Evolutionary conservation across 2,797 vertebrate genomes (phyloP).

Genomic region (Paratrypauchen microcephalus): DNA sequence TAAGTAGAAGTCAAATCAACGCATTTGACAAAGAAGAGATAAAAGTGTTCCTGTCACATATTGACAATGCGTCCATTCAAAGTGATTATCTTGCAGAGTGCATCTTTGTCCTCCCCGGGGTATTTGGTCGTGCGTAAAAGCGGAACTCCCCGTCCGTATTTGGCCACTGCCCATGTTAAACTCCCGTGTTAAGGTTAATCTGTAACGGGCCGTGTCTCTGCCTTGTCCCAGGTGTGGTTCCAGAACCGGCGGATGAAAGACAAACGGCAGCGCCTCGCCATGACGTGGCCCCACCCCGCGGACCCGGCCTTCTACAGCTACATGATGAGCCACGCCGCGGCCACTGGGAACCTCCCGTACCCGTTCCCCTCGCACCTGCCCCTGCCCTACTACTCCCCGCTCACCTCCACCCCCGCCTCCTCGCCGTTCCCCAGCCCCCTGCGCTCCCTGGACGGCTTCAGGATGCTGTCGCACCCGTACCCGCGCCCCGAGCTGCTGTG

Average conservation of each 20-base stretch:
- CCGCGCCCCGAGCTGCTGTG: conserved; percentile 95
- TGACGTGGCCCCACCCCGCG: conserved; percentile 98
- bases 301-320: conserved; percentile 98
- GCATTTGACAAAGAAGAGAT: background rate
- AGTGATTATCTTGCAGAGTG: background rate
- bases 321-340: conserved; percentile 99
- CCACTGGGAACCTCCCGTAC: conserved; percentile 93
- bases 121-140: conserved; percentile 25
- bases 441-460: conserved; percentile 93
- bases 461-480: conserved; percentile 94
- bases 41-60: background rate
- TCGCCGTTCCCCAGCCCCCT: conserved; percentile 88
- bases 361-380: conserved; percentile 96
- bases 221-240: conserved; percentile 90
- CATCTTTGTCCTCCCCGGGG: background rate
- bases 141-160: conserved; percentile 10
- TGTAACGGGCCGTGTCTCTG: conserved; percentile 57
- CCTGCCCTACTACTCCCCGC: conserved; percentile 93
- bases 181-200: conserved; percentile 47
- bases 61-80: background rate
- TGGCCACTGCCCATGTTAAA: conserved; percentile 8
- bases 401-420: conserved; percentile 77
- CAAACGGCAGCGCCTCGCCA: conserved; percentile 94
- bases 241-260: conserved; percentile 99
- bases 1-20: background rate